phyloP scores from a whole-genome alignment of 1,140 invertebrate genomes.

The Megathymus violae region DNA sequence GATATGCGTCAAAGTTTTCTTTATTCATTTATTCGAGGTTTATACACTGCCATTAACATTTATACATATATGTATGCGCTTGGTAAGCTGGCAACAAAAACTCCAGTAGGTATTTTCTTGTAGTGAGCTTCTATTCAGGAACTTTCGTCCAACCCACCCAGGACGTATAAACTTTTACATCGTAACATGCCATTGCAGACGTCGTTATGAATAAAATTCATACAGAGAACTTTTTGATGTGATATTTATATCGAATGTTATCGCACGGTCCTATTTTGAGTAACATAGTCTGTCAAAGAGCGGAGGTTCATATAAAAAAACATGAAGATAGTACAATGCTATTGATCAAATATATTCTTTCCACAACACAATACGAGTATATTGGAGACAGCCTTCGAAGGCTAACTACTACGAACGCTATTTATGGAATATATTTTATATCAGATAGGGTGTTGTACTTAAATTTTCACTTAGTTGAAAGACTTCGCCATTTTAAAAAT shows the following conservation, averaged over 20 bases:
- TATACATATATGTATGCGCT: conserved; percentile 10
- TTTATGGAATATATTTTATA: too few species aligned
- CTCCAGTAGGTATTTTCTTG: not conserved
- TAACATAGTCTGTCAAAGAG: not conserved
- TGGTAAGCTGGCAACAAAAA: not conserved
- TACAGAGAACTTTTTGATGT: not conserved
- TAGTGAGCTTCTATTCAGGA: not conserved
- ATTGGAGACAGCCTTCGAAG: not conserved
- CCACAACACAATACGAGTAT: not conserved
- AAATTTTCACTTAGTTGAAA: too few species aligned
- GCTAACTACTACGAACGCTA: too few species aligned
- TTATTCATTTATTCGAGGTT: too few species aligned
- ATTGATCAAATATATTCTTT: not conserved
- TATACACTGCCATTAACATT: too few species aligned
- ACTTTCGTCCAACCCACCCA: not conserved
- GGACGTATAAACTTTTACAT: not conserved
- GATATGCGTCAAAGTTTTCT: too few species aligned
- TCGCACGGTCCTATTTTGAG: not conserved
- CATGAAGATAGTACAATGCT: not conserved
- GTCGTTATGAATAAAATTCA: not conserved
- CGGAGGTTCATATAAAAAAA: not conserved
- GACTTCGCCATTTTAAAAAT: too few species aligned
- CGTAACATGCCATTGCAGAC: not conserved
- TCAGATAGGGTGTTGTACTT: too few species aligned
- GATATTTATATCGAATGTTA: not conserved